Evolutionary conservation across 2,888 invertebrate genomes (phyloP), one percentile per base, ranked within the genome.

Genomic region (Gastracanthus pulcherrimus): DNA sequence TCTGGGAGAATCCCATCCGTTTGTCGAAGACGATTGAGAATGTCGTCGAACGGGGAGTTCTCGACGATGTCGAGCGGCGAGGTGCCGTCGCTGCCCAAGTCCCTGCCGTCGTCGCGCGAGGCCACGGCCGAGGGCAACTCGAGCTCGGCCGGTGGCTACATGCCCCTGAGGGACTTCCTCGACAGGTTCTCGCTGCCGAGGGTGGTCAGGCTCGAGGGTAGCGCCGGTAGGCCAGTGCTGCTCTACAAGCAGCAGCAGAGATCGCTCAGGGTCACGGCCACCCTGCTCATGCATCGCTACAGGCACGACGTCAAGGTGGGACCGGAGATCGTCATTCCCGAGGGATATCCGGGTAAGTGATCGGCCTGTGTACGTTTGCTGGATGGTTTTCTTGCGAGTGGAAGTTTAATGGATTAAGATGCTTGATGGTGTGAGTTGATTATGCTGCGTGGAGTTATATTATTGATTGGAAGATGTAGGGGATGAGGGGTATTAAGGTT

Each of bases 331-430:
- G 92, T 92, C 84, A 92, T 93, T 80, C 93, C 93, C 34, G 93
- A 93, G 85, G 92, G 92, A 82, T 93, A 93, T 87, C 91, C 92
- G 82, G 93, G 93, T 93, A 76, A 90, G 91, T 89, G n/a, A n/a
- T n/a, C n/a, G n/a, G n/a, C n/a, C n/a, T n/a, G n/a, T n/a, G n/a
- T n/a, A n/a, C n/a, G n/a, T n/a, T n/a, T n/a, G n/a, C n/a, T n/a
- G n/a, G n/a, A n/a, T n/a, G n/a, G n/a, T n/a, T n/a, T n/a, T n/a
- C n/a, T n/a, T n/a, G n/a, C n/a, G n/a, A n/a, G n/a, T n/a, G n/a
- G n/a, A n/a, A n/a, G n/a, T n/a, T n/a, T n/a, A n/a, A n/a, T n/a
- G n/a, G n/a, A n/a, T n/a, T n/a, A n/a, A n/a, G n/a, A n/a, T n/a
- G n/a, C n/a, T n/a, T n/a, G n/a, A n/a, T n/a, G n/a, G n/a, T n/a